Percentiles rank a stretch among this genome's conserved stretches.
Conservation (phyloP, 92 coral and sea anemone genomes). For the Nematostella vectensis region DNA sequence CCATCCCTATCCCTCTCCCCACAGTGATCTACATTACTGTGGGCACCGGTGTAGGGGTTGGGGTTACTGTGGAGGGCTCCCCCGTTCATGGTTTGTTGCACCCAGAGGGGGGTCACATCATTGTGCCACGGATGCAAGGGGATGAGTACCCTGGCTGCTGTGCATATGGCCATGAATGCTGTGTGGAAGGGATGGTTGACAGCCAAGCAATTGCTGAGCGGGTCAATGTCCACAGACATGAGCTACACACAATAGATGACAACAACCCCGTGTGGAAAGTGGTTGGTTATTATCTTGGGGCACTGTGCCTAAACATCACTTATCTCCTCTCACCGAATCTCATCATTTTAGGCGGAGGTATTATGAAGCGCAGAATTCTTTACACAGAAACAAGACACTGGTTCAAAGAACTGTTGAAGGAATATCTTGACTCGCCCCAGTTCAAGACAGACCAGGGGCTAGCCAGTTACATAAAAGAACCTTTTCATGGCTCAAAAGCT, state of each 20-base stretch:
- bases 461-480: slow-evolving; percentile 50
- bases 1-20: slow-evolving; percentile 4
- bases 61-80: slow-evolving; percentile 56
- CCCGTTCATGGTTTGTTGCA: slow-evolving; percentile 90
- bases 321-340: slow-evolving; percentile 80
- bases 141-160: slow-evolving; percentile 78
- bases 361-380: slow-evolving; percentile 67
- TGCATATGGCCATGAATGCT: slow-evolving; percentile 53
- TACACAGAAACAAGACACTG: slow-evolving; percentile 44
- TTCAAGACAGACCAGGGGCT: slow-evolving; percentile 74
- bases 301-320: slow-evolving; percentile 79
- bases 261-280: slow-evolving; percentile 76
- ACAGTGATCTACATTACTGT: slow-evolving; percentile 75
- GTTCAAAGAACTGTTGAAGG: slow-evolving; percentile 61
- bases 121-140: slow-evolving; percentile 65
- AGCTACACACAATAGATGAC: slow-evolving; percentile 54
- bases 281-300: slow-evolving; percentile 86
- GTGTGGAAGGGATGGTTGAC: slow-evolving; percentile 89
- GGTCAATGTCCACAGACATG: slow-evolving; percentile 42
- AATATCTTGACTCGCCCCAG: slow-evolving; percentile 66
- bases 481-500: slow-evolving; percentile 67
- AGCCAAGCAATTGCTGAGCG: slow-evolving; percentile 77
- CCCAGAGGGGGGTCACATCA: slow-evolving; percentile 90
- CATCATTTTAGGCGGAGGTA: slow-evolving; percentile 82
- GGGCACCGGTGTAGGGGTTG: slow-evolving; percentile 93